phyloP scores from a whole-genome alignment of 2,113 vertebrate species.

The Thomomys bottae region DNA sequence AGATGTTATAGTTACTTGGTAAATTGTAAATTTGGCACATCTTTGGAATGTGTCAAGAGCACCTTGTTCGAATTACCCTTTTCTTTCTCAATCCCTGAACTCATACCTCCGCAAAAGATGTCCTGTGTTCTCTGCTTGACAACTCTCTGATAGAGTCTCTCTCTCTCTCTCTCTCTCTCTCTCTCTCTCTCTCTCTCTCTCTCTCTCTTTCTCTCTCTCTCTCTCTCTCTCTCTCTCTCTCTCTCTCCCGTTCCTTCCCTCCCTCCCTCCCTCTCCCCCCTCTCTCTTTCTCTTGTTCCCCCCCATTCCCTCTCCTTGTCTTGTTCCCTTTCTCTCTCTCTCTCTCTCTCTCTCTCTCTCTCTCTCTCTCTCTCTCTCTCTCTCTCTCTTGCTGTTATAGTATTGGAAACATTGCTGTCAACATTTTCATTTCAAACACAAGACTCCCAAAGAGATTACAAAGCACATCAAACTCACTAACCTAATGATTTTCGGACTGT shows the following conservation, averaged over 20 bases:
- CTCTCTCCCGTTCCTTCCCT: too few species aligned
- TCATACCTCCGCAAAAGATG: neutral
- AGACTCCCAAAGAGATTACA: constrained; percentile 4
- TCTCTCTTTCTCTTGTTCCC: too few species aligned
- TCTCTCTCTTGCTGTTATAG: neutral
- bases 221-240: neutral
- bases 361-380: too few species aligned
- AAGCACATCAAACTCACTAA: neutral
- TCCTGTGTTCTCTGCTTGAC: neutral
- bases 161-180: neutral
- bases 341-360: too few species aligned
- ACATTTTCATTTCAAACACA: constrained; percentile 54
- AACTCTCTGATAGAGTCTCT: neutral
- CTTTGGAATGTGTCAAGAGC: neutral
- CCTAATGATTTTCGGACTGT: neutral
- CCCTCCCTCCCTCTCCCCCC: too few species aligned
- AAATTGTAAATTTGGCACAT: neutral
- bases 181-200: neutral
- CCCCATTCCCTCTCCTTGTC: too few species aligned
- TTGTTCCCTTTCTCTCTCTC: too few species aligned
- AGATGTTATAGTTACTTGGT: neutral
- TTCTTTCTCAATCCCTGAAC: neutral
- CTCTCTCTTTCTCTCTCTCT: neutral
- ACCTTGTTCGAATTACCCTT: neutral
- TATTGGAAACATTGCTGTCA: neutral